A percentile compares a stretch with the other conserved stretches of the same genome.
phyloP scores from a whole-genome alignment of 37 sponge, comb jelly and placozoan species.

The Tethya wilhelma region DNA sequence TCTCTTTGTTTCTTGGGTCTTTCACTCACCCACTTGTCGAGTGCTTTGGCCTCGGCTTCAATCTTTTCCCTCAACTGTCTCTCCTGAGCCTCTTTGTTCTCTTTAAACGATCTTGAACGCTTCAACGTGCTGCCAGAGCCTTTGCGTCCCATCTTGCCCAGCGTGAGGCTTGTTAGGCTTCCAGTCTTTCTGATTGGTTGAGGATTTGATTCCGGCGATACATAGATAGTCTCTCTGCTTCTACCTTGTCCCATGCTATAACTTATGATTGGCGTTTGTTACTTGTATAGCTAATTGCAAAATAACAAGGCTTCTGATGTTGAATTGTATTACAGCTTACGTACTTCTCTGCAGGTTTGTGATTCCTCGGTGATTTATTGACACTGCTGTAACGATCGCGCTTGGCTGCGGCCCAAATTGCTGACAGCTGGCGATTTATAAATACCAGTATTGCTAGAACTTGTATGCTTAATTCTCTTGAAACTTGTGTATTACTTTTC shows the following conservation, averaged over 20 bases:
- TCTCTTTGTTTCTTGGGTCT: not conserved
- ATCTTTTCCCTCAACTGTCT: conserved; percentile 47
- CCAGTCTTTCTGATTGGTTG: conserved; percentile 47
- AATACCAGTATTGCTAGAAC: no score
- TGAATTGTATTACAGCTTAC: not conserved
- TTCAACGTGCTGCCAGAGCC: conserved; percentile 7
- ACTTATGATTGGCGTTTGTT: not conserved
- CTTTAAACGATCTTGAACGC: conserved; percentile 34
- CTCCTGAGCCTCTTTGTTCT: conserved; percentile 58
- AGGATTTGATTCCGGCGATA: conserved; percentile 22
- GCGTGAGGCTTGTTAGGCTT: conserved; percentile 52
- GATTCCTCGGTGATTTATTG: not conserved
- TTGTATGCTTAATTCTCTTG: no score
- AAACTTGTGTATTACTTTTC: no score
- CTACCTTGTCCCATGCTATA: conserved; percentile 50
- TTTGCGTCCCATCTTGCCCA: conserved; percentile 32
- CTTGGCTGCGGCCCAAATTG: not conserved
- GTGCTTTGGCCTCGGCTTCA: conserved; percentile 52
- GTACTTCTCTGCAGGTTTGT: not conserved
- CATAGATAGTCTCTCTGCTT: conserved; percentile 42
- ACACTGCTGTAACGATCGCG: not conserved
- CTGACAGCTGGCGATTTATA: not conserved
- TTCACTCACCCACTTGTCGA: conserved; percentile 77
- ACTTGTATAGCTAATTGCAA: not conserved
- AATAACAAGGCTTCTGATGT: not conserved